Evolutionary conservation across 2,113 vertebrate species (phyloP), one percentile per base, ranked within the genome.

Genomic region (Chionodraco myersi): DNA sequence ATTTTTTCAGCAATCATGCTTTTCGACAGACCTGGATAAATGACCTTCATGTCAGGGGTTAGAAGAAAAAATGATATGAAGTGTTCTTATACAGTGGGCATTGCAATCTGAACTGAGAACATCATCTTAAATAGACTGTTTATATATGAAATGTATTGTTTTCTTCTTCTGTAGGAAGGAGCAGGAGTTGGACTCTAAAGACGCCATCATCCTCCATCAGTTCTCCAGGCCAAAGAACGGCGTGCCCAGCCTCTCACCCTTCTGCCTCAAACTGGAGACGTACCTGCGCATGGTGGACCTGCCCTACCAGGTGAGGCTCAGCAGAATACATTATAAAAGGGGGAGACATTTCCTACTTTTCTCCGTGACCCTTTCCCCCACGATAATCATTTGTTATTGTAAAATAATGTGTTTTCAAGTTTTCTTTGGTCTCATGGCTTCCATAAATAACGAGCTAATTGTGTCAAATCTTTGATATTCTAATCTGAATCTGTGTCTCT

Each of bases 221-320:
- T 99, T 99, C 92, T 97, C 97, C 66, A 95, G 98, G 91, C 97
- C 98, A 91, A 97, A 94, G 88, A 97, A 96, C 30, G 96, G 96
- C 41, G 95, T 97, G 30, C 97, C 98, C 13, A 99, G 98, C 92
- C 95, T 99, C 75, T 99, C 97, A 81, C 97, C 98, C 0, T 97
- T 98, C 95, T 99, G 98, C 89, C 94, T 99, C 91, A 99, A 98
- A 92, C 96, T 99, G 94, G 98, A 99, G 95, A 99, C 98, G 0
- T 99, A 97, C 88, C 93, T 99, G 90, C 96, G 97, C 87, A 99
- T 99, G 97, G 96, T 96, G 65, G 97, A 99, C 87, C 94, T 99
- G 87, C 98, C 98, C 52, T 99, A 99, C 92, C 98, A 99, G 97
- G 98, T 99, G 95, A 83, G 9, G 2, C 49, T 18, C 58, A 12